A percentile compares a stretch with the other conserved stretches of the same genome.
These are phyloP conservation scores for Schmidtea mediterranea DNA, from an alignment of 1,140 invertebrate genomes.

Conservation along the genomic window DNA sequence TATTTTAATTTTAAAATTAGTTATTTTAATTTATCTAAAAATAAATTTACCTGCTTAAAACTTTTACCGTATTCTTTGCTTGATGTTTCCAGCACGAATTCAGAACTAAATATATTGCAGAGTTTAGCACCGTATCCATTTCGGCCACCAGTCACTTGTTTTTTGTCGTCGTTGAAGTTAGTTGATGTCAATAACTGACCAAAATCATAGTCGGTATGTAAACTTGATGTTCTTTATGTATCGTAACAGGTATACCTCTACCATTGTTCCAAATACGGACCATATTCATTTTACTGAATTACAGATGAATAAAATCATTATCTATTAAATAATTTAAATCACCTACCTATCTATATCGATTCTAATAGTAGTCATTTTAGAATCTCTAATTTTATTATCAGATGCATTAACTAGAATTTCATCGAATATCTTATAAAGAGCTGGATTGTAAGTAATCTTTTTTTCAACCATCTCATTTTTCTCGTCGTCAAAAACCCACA, in stretches of 20 bases:
- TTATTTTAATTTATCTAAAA: too few species aligned
- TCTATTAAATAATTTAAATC: too few species aligned
- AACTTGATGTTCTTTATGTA: constrained; percentile 94
- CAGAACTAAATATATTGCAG: constrained; percentile 91
- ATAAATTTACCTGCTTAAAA: constrained; percentile 10
- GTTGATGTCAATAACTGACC: constrained; percentile 90
- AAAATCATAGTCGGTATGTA: constrained; percentile 95
- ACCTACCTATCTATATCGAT: constrained; percentile 76
- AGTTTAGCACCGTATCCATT: constrained; percentile 98
- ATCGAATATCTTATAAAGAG: constrained; percentile 97
- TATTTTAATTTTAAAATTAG: too few species aligned
- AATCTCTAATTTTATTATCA: constrained; percentile 89
- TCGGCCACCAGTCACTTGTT: constrained; percentile 60
- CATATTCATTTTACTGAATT: constrained; percentile 61
- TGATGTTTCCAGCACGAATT: constrained; percentile 82
- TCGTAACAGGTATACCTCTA: constrained; percentile 78
- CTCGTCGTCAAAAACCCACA: constrained; percentile 73
- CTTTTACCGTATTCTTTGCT: constrained; percentile 52
- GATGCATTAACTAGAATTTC: constrained; percentile 96
- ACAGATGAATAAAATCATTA: too few species aligned
- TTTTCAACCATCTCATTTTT: constrained; percentile 48
- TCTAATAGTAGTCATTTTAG: constrained; percentile 75
- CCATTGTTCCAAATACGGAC: constrained; percentile 95
- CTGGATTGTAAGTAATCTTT: constrained; percentile 76
- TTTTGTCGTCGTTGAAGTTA: constrained; percentile 92